Evolutionary conservation across 2,888 invertebrate genomes (phyloP), one percentile per base, ranked within the genome.

Genomic region (Camponotus fellah): DNA sequence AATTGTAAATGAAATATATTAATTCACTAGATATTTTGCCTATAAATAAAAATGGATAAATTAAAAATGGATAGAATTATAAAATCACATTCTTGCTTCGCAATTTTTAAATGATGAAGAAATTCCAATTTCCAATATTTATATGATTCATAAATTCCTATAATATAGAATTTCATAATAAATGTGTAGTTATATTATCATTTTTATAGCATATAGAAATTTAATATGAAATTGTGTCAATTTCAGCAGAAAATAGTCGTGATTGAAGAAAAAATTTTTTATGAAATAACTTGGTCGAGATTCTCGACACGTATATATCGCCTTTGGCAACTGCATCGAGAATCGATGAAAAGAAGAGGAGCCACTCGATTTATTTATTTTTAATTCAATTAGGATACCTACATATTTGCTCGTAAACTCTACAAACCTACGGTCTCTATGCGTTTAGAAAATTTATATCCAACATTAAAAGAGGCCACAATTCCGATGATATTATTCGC

Each of bases 321-420:
- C 14, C 56, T 21, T 1, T n/a, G 2, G 26, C 21, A 3, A 43
- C 32, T 79, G 46, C 46, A 79, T 60, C 37, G 46, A 46, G 34
- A 58, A 8, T 4, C 58, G 43, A 26, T 56, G 26, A 26, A 46
- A 37, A n/a, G 3, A 34, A 46, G 71, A 26, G 60, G 60, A 79
- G 46, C 46, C 46, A 26, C 60, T 79, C 6, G 46, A 26, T 26
- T 26, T 26, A 60, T 60, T 79, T 62, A 79, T 79, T 79, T 71
- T 79, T 79, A 79, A 79, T 79, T 79, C 71, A 34, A 17, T 4
- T 12, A 17, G 12, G 12, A 79, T 77, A 77, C 46, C 71, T 46
- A n/a, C n/a, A 66, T 56, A 66, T 77, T 56, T 66, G 66, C 69
- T 40, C 56, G 56, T 56, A 43, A 77, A 77, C 58, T 21, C n/a